Percentiles rank a stretch among this genome's conserved stretches.
These are phyloP conservation scores for Oriolus oriolus DNA, from an alignment of 2,113 vertebrate genomes.

Conservation along the genomic window DNA sequence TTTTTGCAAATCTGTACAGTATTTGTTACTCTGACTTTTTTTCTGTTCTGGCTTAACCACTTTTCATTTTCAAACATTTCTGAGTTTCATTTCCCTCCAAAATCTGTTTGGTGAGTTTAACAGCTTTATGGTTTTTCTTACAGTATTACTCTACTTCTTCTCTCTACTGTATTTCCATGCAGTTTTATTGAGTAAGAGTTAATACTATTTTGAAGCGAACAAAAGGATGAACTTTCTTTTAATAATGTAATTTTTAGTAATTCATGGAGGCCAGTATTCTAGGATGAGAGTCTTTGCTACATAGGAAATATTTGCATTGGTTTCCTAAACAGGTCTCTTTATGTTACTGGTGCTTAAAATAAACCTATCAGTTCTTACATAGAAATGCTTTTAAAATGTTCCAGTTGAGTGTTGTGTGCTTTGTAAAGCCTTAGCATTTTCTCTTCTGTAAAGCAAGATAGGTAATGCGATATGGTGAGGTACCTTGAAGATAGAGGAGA, in stretches of 20 bases:
- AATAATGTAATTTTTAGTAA: background rate
- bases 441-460: background rate
- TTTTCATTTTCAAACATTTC: background rate
- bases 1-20: background rate
- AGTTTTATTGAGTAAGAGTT: background rate
- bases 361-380: background rate
- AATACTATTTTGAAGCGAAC: background rate
- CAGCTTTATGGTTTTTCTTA: background rate
- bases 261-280: background rate
- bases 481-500: background rate
- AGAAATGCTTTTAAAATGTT: background rate
- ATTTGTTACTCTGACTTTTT: background rate
- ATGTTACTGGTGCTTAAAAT: background rate
- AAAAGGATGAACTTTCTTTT: background rate
- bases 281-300: background rate
- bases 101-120: background rate
- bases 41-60: background rate
- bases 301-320: background rate
- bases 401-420: background rate
- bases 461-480: background rate
- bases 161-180: background rate
- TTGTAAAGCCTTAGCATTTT: background rate
- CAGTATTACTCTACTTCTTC: background rate
- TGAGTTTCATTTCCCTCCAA: conserved; percentile 15
- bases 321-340: background rate